Percentiles rank a stretch among this genome's conserved stretches.
Conservation (phyloP, 2,113 vertebrate species). For the Calcarius ornatus region DNA sequence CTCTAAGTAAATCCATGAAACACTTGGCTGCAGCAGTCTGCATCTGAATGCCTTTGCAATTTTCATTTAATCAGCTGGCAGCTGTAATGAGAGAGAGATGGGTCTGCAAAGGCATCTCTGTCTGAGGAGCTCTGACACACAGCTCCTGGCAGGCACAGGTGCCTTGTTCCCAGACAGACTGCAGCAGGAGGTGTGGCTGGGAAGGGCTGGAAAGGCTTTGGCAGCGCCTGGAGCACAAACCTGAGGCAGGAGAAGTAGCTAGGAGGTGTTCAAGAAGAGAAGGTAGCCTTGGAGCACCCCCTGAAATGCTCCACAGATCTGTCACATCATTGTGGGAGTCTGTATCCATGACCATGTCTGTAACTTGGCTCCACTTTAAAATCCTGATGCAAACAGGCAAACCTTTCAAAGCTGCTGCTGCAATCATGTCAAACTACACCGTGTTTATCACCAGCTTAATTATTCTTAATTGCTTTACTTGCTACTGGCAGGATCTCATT, state of each 20-base stretch:
- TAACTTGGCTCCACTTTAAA: background rate
- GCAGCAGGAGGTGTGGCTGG: background rate
- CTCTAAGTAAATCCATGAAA: background rate
- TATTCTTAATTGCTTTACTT: background rate
- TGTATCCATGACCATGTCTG: background rate
- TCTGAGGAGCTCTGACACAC: background rate
- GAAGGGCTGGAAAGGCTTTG: background rate
- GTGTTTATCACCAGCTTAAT: background rate
- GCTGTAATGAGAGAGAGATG: background rate
- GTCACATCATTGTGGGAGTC: accelerated
- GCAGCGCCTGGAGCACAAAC: background rate
- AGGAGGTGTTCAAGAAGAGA: background rate
- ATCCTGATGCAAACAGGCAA: background rate
- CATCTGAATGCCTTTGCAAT: background rate
- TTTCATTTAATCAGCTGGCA: background rate
- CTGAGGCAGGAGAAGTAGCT: background rate
- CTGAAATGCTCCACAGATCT: background rate
- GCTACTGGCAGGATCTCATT: background rate
- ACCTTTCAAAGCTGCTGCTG: background rate
- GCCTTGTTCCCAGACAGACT: background rate
- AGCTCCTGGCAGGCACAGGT: background rate
- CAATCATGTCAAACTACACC: background rate
- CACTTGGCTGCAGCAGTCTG: background rate
- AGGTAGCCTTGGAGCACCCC: background rate
- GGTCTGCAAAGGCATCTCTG: background rate